These are phyloP conservation scores for Myotis pilosus DNA, from an alignment of 2,797 vertebrate genomes.

Conservation along the genomic window DNA sequence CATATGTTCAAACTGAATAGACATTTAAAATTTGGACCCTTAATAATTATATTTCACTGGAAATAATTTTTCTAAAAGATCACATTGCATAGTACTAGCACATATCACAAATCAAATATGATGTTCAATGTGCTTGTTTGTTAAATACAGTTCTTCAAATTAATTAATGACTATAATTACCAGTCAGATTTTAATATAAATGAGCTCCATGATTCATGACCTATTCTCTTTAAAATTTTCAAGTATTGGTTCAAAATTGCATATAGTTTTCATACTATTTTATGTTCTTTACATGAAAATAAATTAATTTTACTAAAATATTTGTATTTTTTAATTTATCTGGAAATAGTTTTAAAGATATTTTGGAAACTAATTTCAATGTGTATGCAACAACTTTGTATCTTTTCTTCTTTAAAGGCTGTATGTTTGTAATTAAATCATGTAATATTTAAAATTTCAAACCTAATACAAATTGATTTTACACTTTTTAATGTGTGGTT, in stretches of 20 bases:
- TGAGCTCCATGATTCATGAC: conserved; percentile 6
- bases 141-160: conserved; percentile 49
- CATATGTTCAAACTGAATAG: neutral
- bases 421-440: conserved; percentile 56
- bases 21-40: conserved; percentile 1
- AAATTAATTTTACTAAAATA: conserved; percentile 4
- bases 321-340: conserved; percentile 17
- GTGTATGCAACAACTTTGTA: conserved; percentile 24
- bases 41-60: conserved; percentile 33
- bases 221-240: conserved; percentile 4
- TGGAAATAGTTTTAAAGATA: conserved; percentile 44
- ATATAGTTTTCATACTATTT: conserved; percentile 41
- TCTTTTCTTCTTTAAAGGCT: conserved; percentile 41
- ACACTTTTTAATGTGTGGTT: conserved; percentile 30
- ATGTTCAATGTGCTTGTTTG: conserved; percentile 21
- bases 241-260: neutral
- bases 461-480: conserved; percentile 58
- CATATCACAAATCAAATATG: neutral
- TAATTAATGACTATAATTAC: neutral
- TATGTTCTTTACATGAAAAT: conserved; percentile 40
- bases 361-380: conserved; percentile 47
- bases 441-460: conserved; percentile 51
- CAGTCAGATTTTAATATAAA: conserved; percentile 30
- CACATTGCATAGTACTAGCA: neutral
- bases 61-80: neutral